Conservation (phyloP, 2,888 invertebrate genomes). For the Diploptera punctata region DNA sequence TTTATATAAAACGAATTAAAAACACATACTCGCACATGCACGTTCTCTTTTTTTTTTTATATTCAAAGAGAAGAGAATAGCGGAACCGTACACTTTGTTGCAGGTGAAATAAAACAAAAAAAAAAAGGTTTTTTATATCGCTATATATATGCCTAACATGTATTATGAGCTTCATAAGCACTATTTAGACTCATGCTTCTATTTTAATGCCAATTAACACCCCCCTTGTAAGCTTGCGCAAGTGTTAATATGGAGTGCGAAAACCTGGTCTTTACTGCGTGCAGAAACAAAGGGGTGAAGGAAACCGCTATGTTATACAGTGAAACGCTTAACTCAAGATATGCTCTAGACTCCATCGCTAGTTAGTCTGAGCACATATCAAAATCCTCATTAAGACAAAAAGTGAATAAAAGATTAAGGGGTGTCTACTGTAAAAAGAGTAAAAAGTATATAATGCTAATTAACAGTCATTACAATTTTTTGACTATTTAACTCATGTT, state of each 20-base stretch:
- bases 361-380: too few species aligned
- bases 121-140: not conserved
- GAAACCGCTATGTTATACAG: too few species aligned
- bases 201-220: constrained; percentile 30
- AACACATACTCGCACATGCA: not conserved
- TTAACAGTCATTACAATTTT: too few species aligned
- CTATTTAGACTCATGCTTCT: not conserved
- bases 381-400: too few species aligned
- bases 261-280: constrained; percentile 17
- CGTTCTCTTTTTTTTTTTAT: too few species aligned
- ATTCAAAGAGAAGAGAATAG: constrained; percentile 9
- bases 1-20: constrained; percentile 21
- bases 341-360: too few species aligned
- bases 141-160: not conserved
- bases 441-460: too few species aligned
- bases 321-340: too few species aligned
- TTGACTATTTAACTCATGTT: too few species aligned
- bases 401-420: too few species aligned
- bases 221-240: not conserved
- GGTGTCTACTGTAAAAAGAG: too few species aligned
- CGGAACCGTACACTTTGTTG: constrained; percentile 16
- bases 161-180: not conserved
- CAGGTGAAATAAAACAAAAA: not conserved
- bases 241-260: constrained; percentile 10
- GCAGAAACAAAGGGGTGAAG: too few species aligned